Percentiles rank a stretch among this genome's conserved stretches.
Conservation (phyloP, 2,113 vertebrate genomes). For the Seriola dumerili region DNA sequence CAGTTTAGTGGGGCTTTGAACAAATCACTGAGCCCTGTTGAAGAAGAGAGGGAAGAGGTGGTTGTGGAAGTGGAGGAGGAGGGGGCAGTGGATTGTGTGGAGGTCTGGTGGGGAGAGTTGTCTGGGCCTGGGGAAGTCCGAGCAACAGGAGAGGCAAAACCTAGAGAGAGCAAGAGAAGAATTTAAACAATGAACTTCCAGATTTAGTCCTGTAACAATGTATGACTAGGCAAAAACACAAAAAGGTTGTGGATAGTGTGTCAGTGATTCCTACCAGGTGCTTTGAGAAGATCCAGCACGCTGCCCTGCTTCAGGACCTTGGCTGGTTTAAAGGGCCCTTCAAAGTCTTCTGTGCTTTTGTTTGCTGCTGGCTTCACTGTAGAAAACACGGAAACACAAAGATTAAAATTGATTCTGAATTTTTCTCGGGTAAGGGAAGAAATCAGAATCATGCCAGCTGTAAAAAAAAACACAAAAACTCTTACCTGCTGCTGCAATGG, state of each 20-base stretch:
- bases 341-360: slow-evolving; percentile 85
- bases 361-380: slow-evolving; percentile 77
- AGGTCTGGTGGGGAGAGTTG: slow-evolving; percentile 77
- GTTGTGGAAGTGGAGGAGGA: slow-evolving; percentile 52
- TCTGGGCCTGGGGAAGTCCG: slow-evolving; percentile 65
- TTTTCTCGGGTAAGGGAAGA: neutral
- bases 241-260: neutral
- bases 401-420: neutral
- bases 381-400: slow-evolving; percentile 21
- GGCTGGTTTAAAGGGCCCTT: slow-evolving; percentile 89
- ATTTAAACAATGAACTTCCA: slow-evolving; percentile 13
- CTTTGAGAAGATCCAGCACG: slow-evolving; percentile 94
- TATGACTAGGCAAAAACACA: neutral
- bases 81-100: slow-evolving; percentile 51
- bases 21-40: slow-evolving; percentile 81
- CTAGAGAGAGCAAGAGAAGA: slow-evolving; percentile 70
- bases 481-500: slow-evolving; percentile 82
- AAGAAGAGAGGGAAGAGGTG: slow-evolving; percentile 72
- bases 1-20: slow-evolving; percentile 86
- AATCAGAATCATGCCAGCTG: neutral
- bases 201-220: neutral
- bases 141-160: slow-evolving; percentile 84
- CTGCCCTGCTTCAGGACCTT: slow-evolving; percentile 94
- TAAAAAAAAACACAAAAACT: slow-evolving; percentile 36
- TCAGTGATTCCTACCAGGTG: slow-evolving; percentile 86